These are phyloP conservation scores for Halcyon leucocephala DNA, from an alignment of 2,797 vertebrate species.

Conservation along the genomic window DNA sequence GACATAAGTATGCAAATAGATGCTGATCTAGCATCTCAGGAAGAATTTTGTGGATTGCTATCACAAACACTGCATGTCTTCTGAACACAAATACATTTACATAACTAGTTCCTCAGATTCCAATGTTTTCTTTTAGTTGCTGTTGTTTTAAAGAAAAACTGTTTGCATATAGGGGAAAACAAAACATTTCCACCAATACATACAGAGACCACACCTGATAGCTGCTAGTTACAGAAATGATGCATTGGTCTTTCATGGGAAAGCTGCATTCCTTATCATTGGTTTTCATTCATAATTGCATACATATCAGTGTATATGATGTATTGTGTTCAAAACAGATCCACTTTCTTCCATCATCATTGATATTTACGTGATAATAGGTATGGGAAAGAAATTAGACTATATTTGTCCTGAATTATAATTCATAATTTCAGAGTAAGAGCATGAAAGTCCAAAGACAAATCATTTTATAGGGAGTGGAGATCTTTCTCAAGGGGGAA, in stretches of 20 bases:
- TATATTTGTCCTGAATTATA: background rate
- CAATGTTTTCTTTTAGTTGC: background rate
- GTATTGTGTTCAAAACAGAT: background rate
- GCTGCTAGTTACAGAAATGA: background rate
- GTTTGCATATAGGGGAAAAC: background rate
- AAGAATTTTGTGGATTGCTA: background rate
- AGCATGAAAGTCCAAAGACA: constrained; percentile 13
- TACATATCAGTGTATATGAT: background rate
- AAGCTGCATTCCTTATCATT: background rate
- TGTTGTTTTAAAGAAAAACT: background rate
- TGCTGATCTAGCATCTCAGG: background rate
- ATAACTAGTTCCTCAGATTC: background rate
- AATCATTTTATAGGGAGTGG: background rate
- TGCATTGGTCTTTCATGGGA: background rate
- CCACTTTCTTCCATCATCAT: background rate
- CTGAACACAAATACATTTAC: background rate
- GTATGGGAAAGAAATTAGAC: background rate
- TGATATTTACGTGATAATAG: background rate
- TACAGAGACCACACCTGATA: background rate
- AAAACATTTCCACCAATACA: background rate
- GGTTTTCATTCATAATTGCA: background rate
- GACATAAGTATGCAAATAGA: background rate
- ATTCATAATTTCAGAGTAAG: background rate
- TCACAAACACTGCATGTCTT: background rate
- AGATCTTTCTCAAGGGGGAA: background rate